Evolutionary conservation across 2,888 invertebrate genomes (phyloP).

Genomic region (Steinernema scapterisci): DNA sequence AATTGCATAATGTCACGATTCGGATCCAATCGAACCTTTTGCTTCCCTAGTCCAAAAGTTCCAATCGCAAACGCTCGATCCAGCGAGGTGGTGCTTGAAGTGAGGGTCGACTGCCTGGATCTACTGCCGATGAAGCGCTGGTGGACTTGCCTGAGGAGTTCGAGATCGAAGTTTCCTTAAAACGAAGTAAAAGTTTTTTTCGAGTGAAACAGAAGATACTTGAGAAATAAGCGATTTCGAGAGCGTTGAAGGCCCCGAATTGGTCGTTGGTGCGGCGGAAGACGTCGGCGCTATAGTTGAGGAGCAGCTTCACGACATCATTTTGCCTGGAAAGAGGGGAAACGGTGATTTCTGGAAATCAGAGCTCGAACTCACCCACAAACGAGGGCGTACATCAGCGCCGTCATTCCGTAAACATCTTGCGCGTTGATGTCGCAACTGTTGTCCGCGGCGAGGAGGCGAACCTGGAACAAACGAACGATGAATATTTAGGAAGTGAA

Average conservation of each 20-base stretch:
- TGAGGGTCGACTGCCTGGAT: not conserved
- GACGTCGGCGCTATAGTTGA: not conserved
- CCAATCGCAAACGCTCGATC: conserved; percentile 21
- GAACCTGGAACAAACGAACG: not conserved
- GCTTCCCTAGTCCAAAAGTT: not conserved
- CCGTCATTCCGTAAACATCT: conserved; percentile 41
- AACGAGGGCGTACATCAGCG: conserved; percentile 44
- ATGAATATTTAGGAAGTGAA: too few relatives aligned
- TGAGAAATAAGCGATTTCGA: conserved; percentile 24
- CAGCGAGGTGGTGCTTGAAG: conserved; percentile 17
- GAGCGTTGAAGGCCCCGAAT: conserved; percentile 8
- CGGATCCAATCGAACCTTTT: not conserved
- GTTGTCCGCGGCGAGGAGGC: not conserved
- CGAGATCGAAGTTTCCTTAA: conserved; percentile 9
- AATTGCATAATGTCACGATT: not conserved
- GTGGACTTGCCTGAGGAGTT: conserved; percentile 7
- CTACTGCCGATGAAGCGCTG: not conserved
- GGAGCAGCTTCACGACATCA: conserved; percentile 4
- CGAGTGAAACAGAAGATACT: not conserved
- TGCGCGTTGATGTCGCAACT: conserved; percentile 39
- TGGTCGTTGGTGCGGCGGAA: conserved; percentile 13
- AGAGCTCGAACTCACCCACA: conserved; percentile 34
- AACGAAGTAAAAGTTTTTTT: not conserved
- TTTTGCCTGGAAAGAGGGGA: conserved; percentile 5
- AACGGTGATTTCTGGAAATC: not conserved